A percentile compares a stretch with the other conserved stretches of the same genome.
Evolutionary conservation across 2,888 invertebrate species (phyloP).

Genomic region (Troides oblongomaculatus): DNA sequence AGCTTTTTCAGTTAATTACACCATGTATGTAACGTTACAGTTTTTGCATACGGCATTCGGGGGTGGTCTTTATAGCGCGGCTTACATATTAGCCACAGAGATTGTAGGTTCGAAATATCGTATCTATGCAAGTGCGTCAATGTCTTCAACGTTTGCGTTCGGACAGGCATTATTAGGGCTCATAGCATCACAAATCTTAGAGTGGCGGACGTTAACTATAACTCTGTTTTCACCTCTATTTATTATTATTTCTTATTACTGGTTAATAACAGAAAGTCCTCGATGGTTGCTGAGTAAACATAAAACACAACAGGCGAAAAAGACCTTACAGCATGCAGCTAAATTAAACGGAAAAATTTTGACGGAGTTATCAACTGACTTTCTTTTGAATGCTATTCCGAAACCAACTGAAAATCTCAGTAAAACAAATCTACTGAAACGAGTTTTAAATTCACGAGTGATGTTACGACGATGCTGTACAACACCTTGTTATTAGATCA

Average conservation of each 20-base stretch:
- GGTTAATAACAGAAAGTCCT: slow-evolving; percentile 85
- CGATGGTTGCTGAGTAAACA: slow-evolving; percentile 88
- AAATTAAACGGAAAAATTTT: slow-evolving; percentile 79
- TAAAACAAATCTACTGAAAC: slow-evolving; percentile 48
- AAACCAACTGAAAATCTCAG: slow-evolving; percentile 40
- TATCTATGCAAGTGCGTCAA: slow-evolving; percentile 84
- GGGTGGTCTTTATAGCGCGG: slow-evolving; percentile 67
- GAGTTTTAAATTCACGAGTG: slow-evolving; percentile 75
- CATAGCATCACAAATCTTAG: slow-evolving; percentile 82
- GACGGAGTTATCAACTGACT: slow-evolving; percentile 66
- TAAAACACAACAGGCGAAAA: slow-evolving; percentile 80
- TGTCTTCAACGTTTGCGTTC: slow-evolving; percentile 85
- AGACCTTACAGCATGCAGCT: slow-evolving; percentile 81
- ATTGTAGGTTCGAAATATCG: slow-evolving; percentile 86
- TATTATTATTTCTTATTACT: slow-evolving; percentile 82
- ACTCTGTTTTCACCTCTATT: slow-evolving; percentile 84
- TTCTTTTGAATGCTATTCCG: slow-evolving; percentile 55
- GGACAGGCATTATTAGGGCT: slow-evolving; percentile 85
- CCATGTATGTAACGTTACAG: slow-evolving; percentile 66
- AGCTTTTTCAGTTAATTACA: slow-evolving; percentile 65
- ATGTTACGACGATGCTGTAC: slow-evolving; percentile 81
- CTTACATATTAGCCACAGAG: slow-evolving; percentile 84
- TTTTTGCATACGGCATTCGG: slow-evolving; percentile 68
- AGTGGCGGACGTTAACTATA: slow-evolving; percentile 85
- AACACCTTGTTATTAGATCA: slow-evolving; percentile 89